A percentile compares a stretch with the other conserved stretches of the same genome.
Evolutionary conservation across 1,140 invertebrate genomes (phyloP).

Genomic region (Anadara kagoshimensis): DNA sequence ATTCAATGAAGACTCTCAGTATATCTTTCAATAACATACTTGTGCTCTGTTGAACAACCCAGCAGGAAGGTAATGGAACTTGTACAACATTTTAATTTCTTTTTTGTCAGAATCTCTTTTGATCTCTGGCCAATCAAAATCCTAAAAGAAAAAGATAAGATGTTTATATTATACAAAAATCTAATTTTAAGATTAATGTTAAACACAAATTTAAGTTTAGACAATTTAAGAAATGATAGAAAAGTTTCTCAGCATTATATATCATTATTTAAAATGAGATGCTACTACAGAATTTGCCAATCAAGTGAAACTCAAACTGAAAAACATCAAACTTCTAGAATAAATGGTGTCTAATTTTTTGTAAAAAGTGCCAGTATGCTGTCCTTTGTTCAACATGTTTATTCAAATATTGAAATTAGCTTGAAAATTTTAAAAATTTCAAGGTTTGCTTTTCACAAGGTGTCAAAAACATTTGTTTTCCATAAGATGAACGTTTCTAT

Average conservation of each 20-base stretch:
- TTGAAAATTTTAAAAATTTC: too few relatives aligned
- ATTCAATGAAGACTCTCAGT: too few relatives aligned
- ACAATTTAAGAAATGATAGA: not conserved
- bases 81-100: slow-evolving; percentile 68
- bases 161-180: not conserved
- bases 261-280: not conserved
- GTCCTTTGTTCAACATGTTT: too few relatives aligned
- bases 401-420: too few relatives aligned
- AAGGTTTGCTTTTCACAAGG: too few relatives aligned
- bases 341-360: too few relatives aligned
- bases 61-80: slow-evolving; percentile 69
- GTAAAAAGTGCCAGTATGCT: too few relatives aligned
- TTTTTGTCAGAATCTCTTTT: slow-evolving; percentile 46
- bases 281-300: not conserved
- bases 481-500: not conserved
- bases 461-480: too few relatives aligned
- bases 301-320: not conserved
- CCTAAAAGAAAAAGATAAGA: slow-evolving; percentile 42
- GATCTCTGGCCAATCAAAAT: slow-evolving; percentile 62
- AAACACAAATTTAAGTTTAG: not conserved
- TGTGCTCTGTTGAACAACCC: slow-evolving; percentile 73
- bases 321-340: not conserved
- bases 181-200: not conserved
- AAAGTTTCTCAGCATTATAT: not conserved
- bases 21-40: slow-evolving; percentile 39